These are phyloP conservation scores for Pristionchus entomophagus DNA, from an alignment of 2,888 invertebrate genomes.

Conservation along the genomic window DNA sequence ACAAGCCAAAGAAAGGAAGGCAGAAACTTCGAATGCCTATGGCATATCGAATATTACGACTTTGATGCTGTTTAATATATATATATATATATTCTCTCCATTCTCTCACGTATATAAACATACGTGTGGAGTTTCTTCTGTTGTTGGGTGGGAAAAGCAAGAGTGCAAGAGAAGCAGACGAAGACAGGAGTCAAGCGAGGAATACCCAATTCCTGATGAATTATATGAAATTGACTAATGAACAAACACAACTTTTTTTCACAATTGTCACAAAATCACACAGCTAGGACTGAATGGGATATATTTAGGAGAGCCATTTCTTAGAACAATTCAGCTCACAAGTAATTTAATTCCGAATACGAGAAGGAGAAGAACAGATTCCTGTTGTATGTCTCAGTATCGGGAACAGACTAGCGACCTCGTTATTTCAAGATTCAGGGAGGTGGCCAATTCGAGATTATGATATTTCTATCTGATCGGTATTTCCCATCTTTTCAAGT, in stretches of 20 bases:
- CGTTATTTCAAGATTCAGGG: not conserved
- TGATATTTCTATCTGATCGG: not conserved
- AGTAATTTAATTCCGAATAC: not conserved
- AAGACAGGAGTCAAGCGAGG: not conserved
- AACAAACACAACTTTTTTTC: not conserved
- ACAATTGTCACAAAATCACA: not conserved
- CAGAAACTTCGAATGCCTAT: no score
- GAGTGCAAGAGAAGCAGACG: not conserved
- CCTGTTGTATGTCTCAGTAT: not conserved
- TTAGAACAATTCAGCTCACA: not conserved
- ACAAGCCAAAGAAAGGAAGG: no score
- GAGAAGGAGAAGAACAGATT: not conserved
- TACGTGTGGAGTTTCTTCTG: not conserved
- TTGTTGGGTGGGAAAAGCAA: not conserved
- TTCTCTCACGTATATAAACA: no score
- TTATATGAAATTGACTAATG: no score
- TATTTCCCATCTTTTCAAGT: not conserved
- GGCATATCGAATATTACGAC: no score
- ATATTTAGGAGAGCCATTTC: not conserved
- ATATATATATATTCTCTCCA: not conserved
- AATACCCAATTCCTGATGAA: slow-evolving; percentile 42
- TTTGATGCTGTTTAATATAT: no score
- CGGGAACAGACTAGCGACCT: not conserved
- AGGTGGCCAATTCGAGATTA: not conserved
- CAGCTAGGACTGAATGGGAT: no score